A percentile compares a stretch with the other conserved stretches of the same genome.
phyloP scores from a whole-genome alignment of 2,797 vertebrate genomes.

The Tokudaia muenninki region DNA sequence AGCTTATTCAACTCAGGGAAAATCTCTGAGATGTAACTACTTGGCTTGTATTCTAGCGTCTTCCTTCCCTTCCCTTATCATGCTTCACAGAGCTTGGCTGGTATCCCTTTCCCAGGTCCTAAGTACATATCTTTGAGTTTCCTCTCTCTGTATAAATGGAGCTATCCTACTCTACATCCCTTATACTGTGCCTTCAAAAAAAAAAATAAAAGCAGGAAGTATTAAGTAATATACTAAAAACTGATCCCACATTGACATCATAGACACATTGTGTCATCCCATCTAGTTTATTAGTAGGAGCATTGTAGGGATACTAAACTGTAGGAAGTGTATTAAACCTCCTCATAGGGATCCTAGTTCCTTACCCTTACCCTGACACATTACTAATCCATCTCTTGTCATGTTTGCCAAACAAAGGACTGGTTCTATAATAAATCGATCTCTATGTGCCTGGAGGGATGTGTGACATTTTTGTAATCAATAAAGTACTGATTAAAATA shows the following conservation, averaged over 20 bases:
- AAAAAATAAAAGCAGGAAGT: background rate
- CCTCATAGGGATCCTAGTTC: background rate
- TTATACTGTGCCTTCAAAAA: background rate
- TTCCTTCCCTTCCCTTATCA: background rate
- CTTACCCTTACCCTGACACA: rapidly evolving
- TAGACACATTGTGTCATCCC: background rate
- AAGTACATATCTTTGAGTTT: background rate
- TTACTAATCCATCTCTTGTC: background rate
- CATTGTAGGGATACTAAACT: background rate
- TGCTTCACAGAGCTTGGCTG: background rate
- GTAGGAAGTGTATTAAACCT: background rate
- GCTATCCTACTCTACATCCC: background rate
- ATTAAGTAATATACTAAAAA: background rate
- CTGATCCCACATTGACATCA: background rate
- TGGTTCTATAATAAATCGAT: background rate
- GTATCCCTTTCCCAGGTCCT: background rate
- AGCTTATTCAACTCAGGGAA: background rate
- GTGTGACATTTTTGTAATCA: background rate
- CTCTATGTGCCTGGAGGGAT: background rate
- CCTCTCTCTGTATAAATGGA: background rate
- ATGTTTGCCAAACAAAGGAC: background rate
- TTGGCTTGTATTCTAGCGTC: background rate
- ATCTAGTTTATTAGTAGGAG: background rate
- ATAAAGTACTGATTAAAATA: conserved; percentile 46
- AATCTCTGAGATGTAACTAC: background rate